These are phyloP conservation scores for Sebastes baramenuke DNA, from an alignment of 2,797 vertebrate genomes.

Conservation along the genomic window DNA sequence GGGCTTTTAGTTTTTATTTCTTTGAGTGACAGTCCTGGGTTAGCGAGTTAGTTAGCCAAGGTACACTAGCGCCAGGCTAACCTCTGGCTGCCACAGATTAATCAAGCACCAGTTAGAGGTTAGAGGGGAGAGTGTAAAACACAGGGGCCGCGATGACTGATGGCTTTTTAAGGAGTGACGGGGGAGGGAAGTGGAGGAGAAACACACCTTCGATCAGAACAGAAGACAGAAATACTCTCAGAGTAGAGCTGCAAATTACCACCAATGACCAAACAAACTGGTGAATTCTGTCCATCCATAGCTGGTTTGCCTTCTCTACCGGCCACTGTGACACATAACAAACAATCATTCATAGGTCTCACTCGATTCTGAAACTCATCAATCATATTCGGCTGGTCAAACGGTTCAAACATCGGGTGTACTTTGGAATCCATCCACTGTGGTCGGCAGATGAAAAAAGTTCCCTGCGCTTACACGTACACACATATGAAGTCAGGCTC, in stretches of 20 bases:
- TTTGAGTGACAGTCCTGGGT: conserved; percentile 55
- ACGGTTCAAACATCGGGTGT: conserved; percentile 24
- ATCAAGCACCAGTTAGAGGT: conserved; percentile 73
- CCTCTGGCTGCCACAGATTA: conserved; percentile 61
- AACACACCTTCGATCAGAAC: conserved; percentile 36
- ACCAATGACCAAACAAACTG: conserved; percentile 16
- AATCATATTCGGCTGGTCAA: conserved; percentile 39
- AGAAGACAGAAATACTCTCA: conserved; percentile 28
- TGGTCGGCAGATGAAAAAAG: conserved; percentile 59
- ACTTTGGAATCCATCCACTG: conserved; percentile 51
- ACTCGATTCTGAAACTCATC: conserved; percentile 53
- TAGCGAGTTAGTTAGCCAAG: conserved; percentile 26
- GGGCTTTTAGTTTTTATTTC: conserved; percentile 37
- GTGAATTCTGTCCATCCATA: background rate
- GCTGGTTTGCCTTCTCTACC: conserved; percentile 21
- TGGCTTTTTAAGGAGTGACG: conserved; percentile 63
- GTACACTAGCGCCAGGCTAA: conserved; percentile 42
- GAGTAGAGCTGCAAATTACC: conserved; percentile 30
- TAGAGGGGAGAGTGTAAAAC: conserved; percentile 69
- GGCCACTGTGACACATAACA: conserved; percentile 32
- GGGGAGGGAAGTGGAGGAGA: conserved; percentile 24
- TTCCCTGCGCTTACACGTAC: conserved; percentile 45
- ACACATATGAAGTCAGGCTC: conserved; percentile 41
- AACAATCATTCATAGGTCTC: conserved; percentile 50
- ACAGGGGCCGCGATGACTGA: conserved; percentile 60